A percentile compares a stretch with the other conserved stretches of the same genome.
Conservation (phyloP, 2,113 vertebrate species). For the Hymenochirus boettgeri region DNA sequence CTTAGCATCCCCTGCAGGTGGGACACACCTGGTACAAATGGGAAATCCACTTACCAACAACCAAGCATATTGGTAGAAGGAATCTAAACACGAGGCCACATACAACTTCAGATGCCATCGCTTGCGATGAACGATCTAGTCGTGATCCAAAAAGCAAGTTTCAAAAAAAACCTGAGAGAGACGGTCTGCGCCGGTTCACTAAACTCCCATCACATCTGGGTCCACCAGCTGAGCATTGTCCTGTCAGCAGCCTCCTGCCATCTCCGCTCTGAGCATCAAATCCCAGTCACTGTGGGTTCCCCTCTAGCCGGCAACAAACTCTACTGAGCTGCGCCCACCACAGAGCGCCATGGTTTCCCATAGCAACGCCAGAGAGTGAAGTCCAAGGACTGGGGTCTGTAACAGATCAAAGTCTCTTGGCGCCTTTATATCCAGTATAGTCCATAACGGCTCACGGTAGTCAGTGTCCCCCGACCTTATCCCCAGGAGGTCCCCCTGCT, state of each 20-base stretch:
- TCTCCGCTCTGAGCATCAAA: slow-evolving; percentile 42
- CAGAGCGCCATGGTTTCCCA: no score
- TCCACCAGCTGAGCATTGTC: slow-evolving; percentile 46
- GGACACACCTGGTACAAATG: neutral
- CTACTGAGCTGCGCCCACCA: no score
- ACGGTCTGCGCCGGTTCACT: slow-evolving; percentile 48
- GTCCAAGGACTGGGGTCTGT: no score
- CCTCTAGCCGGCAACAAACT: no score
- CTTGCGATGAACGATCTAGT: slow-evolving; percentile 45
- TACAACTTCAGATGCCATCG: slow-evolving; percentile 90
- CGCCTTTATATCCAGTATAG: no score
- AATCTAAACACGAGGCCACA: slow-evolving; percentile 92
- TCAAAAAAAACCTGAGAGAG: slow-evolving; percentile 44
- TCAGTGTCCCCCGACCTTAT: no score
- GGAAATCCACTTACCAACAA: slow-evolving; percentile 75
- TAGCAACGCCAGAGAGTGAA: no score
- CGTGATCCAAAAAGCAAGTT: slow-evolving; percentile 46
- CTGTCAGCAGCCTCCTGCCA: slow-evolving; percentile 48
- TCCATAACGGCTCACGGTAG: no score
- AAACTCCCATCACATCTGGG: slow-evolving; percentile 49
- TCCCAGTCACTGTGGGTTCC: no score
- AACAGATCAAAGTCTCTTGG: no score
- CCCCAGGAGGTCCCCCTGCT: no score
- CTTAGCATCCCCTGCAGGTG: neutral
- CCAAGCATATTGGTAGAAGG: slow-evolving; percentile 85